Conservation (phyloP, 2,888 invertebrate species). For the Pteria penguin region DNA sequence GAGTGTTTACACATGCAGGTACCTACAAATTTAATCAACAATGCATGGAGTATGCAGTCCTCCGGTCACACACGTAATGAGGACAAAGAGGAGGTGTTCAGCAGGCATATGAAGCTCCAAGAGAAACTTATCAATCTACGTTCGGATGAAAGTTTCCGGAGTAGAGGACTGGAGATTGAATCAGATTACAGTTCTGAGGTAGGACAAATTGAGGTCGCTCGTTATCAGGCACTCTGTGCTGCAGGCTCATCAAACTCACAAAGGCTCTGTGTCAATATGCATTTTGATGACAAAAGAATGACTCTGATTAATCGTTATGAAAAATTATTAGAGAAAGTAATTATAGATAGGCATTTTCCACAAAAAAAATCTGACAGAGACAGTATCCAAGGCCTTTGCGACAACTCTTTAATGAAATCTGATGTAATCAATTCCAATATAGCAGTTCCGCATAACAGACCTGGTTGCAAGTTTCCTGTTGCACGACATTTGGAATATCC, state of each 20-base stretch:
- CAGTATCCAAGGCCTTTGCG: background rate
- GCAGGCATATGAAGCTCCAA: conserved; percentile 25
- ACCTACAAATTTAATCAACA: conserved; percentile 65
- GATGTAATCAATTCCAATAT: background rate
- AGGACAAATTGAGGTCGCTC: conserved; percentile 55
- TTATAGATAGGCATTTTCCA: conserved; percentile 39
- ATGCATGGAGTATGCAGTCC: conserved; percentile 41
- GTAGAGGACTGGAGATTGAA: conserved; percentile 4
- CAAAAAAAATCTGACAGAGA: background rate
- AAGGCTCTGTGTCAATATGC: conserved; percentile 56
- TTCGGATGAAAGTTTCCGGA: conserved; percentile 18
- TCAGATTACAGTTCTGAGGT: background rate
- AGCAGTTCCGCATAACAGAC: background rate
- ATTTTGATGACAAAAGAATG: conserved; percentile 61
- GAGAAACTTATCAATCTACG: conserved; percentile 29
- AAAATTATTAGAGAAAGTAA: conserved; percentile 47
- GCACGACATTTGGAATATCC: conserved; percentile 5
- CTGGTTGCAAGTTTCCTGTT: background rate
- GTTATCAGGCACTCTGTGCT: conserved; percentile 61
- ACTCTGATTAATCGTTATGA: conserved; percentile 43
- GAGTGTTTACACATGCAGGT: conserved; percentile 65
- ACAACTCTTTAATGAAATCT: background rate
- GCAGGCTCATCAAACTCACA: conserved; percentile 47
- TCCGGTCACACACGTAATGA: background rate
- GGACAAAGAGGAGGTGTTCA: conserved; percentile 6